Evolutionary conservation across 2,888 invertebrate genomes (phyloP).

Genomic region (Clitarchus hookeri): DNA sequence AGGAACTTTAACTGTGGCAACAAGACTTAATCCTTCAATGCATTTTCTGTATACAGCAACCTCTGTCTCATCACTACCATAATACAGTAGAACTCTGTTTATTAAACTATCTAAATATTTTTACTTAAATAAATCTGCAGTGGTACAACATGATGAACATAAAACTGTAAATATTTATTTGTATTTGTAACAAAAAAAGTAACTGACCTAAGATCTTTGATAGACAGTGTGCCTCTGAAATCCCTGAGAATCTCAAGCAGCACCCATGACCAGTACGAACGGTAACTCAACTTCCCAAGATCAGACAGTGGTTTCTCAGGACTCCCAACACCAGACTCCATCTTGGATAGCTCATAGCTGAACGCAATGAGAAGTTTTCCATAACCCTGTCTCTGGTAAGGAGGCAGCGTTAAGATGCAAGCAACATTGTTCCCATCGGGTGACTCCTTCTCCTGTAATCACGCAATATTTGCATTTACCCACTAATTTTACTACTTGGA

Average conservation of each 20-base stretch:
- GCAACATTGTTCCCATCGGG: slow-evolving; percentile 94
- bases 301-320: slow-evolving; percentile 98
- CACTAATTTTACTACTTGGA: no score
- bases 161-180: no score
- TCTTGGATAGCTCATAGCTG: slow-evolving; percentile 91
- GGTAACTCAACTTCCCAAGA: slow-evolving; percentile 91
- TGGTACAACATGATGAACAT: no score
- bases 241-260: slow-evolving; percentile 87
- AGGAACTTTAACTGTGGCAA: no score
- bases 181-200: no score
- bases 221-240: slow-evolving; percentile 82
- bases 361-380: slow-evolving; percentile 96
- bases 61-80: no score
- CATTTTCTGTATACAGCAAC: no score
- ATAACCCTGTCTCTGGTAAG: slow-evolving; percentile 95
- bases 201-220: slow-evolving; percentile 81
- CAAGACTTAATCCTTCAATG: no score
- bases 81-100: no score
- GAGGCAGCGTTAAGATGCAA: slow-evolving; percentile 95
- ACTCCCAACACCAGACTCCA: slow-evolving; percentile 91
- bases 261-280: slow-evolving; percentile 98
- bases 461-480: not conserved
- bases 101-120: no score
- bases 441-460: slow-evolving; percentile 87
- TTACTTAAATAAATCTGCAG: no score